phyloP scores from a whole-genome alignment of 2,113 vertebrate genomes.

The Prunella himalayana region DNA sequence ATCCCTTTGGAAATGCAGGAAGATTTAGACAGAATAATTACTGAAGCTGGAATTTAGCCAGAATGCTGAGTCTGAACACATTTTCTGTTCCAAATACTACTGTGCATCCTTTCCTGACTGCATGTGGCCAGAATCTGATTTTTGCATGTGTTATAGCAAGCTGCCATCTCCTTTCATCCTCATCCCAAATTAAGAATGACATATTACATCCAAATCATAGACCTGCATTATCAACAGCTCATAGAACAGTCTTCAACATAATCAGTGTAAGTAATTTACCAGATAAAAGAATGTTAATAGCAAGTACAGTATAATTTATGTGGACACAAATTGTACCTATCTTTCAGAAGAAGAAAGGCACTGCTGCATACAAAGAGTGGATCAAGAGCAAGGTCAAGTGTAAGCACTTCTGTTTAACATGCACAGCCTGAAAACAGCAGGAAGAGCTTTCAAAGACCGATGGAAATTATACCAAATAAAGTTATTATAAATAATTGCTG shows the following conservation, averaged over 20 bases:
- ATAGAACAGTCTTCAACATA: slow-evolving; percentile 60
- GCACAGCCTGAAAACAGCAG: slow-evolving; percentile 54
- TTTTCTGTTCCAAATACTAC: slow-evolving; percentile 1
- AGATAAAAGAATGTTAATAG: slow-evolving; percentile 74
- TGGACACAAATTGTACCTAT: slow-evolving; percentile 68
- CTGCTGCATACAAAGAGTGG: slow-evolving; percentile 56
- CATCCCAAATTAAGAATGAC: slow-evolving; percentile 66
- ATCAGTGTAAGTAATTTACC: slow-evolving; percentile 67
- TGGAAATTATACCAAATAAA: slow-evolving; percentile 73
- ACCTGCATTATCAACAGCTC: slow-evolving; percentile 64
- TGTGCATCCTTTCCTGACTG: background rate
- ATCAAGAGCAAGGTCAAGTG: slow-evolving; percentile 66
- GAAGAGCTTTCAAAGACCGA: slow-evolving; percentile 65
- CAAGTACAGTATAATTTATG: slow-evolving; percentile 72
- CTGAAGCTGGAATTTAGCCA: slow-evolving; percentile 43
- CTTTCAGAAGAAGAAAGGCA: slow-evolving; percentile 69
- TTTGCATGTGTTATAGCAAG: background rate
- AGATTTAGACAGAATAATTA: slow-evolving; percentile 43
- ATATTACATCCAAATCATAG: slow-evolving; percentile 63
- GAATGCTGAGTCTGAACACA: background rate
- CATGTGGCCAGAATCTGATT: background rate
- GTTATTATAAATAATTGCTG: slow-evolving; percentile 75
- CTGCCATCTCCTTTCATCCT: slow-evolving; percentile 51
- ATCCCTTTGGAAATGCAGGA: slow-evolving; percentile 10
- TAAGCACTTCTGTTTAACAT: slow-evolving; percentile 62